These are phyloP conservation scores for Prosopocoilus inquinatus DNA, from an alignment of 2,888 invertebrate species.

Conservation along the genomic window DNA sequence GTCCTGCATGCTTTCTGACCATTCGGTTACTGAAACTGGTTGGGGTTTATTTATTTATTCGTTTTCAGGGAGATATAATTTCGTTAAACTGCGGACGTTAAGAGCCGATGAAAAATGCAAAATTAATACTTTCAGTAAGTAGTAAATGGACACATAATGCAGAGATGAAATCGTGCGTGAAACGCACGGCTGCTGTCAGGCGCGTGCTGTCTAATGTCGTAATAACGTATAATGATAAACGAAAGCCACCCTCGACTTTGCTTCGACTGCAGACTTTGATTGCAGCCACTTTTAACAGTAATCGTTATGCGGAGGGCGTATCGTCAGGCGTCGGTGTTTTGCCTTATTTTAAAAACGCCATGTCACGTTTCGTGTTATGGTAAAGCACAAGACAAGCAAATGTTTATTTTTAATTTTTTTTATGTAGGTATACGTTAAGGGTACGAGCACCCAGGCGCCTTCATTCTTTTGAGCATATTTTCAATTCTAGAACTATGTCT, in stretches of 20 bases:
- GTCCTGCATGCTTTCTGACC: too few species aligned
- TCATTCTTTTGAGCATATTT: too few species aligned
- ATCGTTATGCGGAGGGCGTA: neutral
- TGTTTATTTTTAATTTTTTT: too few species aligned
- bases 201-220: constrained; percentile 32
- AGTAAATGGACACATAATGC: neutral
- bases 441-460: too few species aligned
- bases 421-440: too few species aligned
- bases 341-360: neutral
- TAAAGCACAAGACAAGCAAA: too few species aligned
- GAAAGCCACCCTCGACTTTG: constrained; percentile 1
- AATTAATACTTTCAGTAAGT: neutral
- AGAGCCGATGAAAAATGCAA: neutral
- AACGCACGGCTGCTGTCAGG: constrained; percentile 29
- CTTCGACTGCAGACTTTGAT: neutral
- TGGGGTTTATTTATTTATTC: too few species aligned
- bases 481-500: too few species aligned
- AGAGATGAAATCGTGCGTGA: constrained; percentile 23
- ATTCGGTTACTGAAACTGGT: too few species aligned
- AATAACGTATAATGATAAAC: constrained; percentile 28
- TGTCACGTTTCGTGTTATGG: neutral
- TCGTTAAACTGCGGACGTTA: too few species aligned
- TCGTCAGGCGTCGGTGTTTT: neutral
- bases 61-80: too few species aligned
- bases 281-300: neutral